Base-by-base conservation (phyloP, 2,113 vertebrate species). In the Beaufortia kweichowensis region DNA sequence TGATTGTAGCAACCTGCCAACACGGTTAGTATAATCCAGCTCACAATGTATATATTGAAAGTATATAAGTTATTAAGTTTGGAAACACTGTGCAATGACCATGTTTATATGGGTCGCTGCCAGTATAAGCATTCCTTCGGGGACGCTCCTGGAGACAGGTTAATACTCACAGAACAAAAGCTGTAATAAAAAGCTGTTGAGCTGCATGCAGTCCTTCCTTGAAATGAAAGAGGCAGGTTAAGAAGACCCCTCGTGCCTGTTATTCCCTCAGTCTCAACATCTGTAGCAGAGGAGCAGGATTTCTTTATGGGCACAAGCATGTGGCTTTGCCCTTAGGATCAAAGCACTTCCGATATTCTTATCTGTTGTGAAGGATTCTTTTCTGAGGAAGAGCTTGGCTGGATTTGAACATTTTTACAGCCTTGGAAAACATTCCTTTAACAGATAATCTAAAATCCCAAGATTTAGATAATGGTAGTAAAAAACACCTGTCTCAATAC, bases 101-200 rank as follows among this genome's bases (percentile, higher is more conserved):
- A 69, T 88, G 89, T 90, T 88, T 89, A 83, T 82, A 84, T 80
- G 62, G 56, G 24, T 3, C 75, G 79, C 83, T 87, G 86, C 86
- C 87, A 86, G 74, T 82, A 81, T 83, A 82, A 86, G 77, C 84
- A 84, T 82, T 78, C 85, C 76, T 84, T 80, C 76, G 80, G 82
- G 59, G 75, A 78, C 69, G 43, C 82, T 76, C 50, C 41, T 71
- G 67, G 26, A 43, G 75, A 39, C 63, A 67, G 53, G 63, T 73
- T 82, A 70, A 82, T 87, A 85, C 84, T 87, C 83, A 81, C 24
- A 31, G 31, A 79, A 78, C 78, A 82, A 64, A 75, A 75, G 84
- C 84, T 84, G 87, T 86, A 89, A 88, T 88, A 87, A 89, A 88
- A 86, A 71, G 76, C 82, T 86, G 79, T 83, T 85, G 85, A 87